Evolutionary conservation across 2,113 vertebrate genomes (phyloP).

Genomic region (Thomomys bottae): DNA sequence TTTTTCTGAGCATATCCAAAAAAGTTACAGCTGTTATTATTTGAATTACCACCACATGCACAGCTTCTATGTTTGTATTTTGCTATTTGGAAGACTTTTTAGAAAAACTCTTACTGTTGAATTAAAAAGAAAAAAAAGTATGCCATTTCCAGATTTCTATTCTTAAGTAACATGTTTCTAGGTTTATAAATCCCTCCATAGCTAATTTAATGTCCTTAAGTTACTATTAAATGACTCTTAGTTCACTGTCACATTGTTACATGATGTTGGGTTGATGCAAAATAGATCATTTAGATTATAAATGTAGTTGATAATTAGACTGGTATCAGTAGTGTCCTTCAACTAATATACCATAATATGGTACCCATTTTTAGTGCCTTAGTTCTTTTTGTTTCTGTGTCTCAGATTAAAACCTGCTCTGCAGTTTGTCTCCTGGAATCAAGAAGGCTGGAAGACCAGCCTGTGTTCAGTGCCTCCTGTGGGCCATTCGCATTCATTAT

Average conservation of each 20-base stretch:
- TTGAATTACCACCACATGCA: not conserved
- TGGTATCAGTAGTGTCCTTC: not conserved
- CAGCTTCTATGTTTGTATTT: slow-evolving; percentile 17
- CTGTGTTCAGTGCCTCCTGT: slow-evolving; percentile 96
- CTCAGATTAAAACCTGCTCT: slow-evolving; percentile 92
- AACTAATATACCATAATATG: not conserved
- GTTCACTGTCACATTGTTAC: not conserved
- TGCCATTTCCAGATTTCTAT: not conserved
- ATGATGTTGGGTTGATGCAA: not conserved
- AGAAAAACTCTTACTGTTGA: slow-evolving; percentile 1
- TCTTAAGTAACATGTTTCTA: slow-evolving; percentile 23
- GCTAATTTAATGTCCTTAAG: not conserved
- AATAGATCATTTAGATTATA: not conserved
- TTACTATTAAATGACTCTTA: not conserved
- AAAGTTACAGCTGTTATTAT: not conserved
- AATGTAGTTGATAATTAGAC: not conserved
- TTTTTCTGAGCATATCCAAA: slow-evolving; percentile 38
- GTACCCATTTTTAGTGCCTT: slow-evolving; percentile 15
- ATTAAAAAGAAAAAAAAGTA: slow-evolving; percentile 44
- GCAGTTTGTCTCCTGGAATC: slow-evolving; percentile 96
- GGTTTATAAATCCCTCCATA: slow-evolving; percentile 21
- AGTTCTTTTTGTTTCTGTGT: slow-evolving; percentile 63
- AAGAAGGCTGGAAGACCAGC: slow-evolving; percentile 98
- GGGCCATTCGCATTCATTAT: slow-evolving; percentile 92
- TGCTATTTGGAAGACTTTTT: slow-evolving; percentile 8